These are phyloP conservation scores for Drosophila subobscura DNA, from an alignment of 1,140 invertebrate genomes.

Conservation along the genomic window DNA sequence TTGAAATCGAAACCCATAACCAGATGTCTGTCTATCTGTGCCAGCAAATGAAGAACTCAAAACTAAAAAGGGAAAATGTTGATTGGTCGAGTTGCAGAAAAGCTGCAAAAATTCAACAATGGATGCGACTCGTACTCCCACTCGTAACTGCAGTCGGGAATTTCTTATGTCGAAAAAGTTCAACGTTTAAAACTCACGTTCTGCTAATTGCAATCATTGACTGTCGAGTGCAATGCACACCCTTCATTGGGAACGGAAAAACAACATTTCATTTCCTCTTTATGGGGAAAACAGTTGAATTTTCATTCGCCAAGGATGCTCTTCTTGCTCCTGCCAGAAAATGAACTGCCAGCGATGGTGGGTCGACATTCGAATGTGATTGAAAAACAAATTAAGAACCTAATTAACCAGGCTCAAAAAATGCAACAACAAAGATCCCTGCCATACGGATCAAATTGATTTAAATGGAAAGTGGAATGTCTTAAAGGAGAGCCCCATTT, in stretches of 20 bases:
- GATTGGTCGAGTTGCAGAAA: too few relatives aligned
- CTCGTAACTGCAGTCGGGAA: too few relatives aligned
- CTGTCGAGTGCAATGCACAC: background rate
- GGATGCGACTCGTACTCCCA: too few relatives aligned
- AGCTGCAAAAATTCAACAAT: too few relatives aligned
- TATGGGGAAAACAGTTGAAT: constrained; percentile 11
- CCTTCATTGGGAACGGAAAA: background rate
- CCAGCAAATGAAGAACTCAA: too few relatives aligned
- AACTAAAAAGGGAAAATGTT: too few relatives aligned
- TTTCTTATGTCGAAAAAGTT: too few relatives aligned
- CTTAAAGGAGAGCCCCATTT: background rate
- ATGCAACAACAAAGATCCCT: constrained; percentile 2
- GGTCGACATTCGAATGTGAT: background rate
- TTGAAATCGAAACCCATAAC: too few relatives aligned
- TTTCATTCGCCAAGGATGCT: background rate
- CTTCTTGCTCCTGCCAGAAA: constrained; percentile 8
- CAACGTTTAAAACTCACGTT: too few relatives aligned
- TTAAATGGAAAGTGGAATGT: background rate
- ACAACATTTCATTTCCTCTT: background rate
- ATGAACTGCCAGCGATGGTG: background rate
- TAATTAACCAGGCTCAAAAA: constrained; percentile 31
- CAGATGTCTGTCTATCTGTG: too few relatives aligned
- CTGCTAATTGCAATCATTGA: constrained; percentile 6
- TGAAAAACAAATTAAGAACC: constrained; percentile 31
- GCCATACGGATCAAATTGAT: constrained; percentile 10